Evolutionary conservation across 2,797 vertebrate species (phyloP).

Genomic region (Heteromormyrus szaboi): DNA sequence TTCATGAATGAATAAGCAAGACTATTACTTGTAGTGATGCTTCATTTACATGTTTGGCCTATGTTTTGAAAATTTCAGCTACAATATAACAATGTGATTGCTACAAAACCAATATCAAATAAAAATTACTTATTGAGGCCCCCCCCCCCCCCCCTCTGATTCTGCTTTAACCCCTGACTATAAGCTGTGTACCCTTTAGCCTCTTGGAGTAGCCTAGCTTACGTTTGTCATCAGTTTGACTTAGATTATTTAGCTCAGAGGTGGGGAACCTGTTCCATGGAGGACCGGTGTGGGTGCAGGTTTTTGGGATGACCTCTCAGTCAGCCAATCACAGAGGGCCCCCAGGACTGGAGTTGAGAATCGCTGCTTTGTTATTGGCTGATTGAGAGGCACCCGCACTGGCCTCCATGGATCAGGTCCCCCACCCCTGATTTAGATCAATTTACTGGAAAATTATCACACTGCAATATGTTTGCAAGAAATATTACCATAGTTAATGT

Average conservation of each 20-base stretch:
- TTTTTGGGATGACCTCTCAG: too few species aligned
- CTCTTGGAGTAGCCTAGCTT: neutral
- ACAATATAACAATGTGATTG: neutral
- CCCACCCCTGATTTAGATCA: neutral
- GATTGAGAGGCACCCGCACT: too few species aligned
- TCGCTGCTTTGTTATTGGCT: too few species aligned
- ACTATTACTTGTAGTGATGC: neutral
- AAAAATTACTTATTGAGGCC: neutral
- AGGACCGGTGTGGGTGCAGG: too few species aligned
- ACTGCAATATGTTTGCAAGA: neutral
- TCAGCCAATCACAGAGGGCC: too few species aligned
- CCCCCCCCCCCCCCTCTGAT: neutral
- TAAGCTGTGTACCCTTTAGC: neutral
- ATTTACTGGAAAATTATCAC: neutral
- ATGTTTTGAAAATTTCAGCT: neutral
- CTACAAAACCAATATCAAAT: neutral
- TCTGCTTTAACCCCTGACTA: neutral
- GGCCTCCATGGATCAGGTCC: too few species aligned
- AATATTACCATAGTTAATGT: neutral
- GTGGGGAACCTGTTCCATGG: too few species aligned
- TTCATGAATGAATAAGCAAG: neutral
- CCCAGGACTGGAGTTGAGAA: too few species aligned
- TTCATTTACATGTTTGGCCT: neutral
- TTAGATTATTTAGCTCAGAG: neutral
- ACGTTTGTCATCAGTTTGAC: neutral